A percentile compares a stretch with the other conserved stretches of the same genome.
Evolutionary conservation across 1,140 invertebrate genomes (phyloP).

Genomic region (Protaetia brevitarsis): DNA sequence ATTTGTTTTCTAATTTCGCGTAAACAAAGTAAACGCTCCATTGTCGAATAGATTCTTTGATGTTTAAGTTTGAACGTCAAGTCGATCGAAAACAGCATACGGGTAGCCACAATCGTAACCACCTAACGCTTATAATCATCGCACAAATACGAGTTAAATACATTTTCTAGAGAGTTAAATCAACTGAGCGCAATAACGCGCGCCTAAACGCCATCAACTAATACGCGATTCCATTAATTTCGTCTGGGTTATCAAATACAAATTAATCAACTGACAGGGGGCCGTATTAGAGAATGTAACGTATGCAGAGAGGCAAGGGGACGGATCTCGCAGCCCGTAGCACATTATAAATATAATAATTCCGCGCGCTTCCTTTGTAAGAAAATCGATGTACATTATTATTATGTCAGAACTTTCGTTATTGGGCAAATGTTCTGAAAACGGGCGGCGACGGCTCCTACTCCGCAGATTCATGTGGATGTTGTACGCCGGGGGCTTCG

Average conservation of each 20-base stretch:
- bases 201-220: neutral
- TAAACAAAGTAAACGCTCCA: too few relatives aligned
- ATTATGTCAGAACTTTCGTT: conserved; percentile 12
- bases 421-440: conserved; percentile 22
- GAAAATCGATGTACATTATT: conserved; percentile 16
- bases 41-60: too few relatives aligned
- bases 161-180: neutral
- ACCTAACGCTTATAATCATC: neutral
- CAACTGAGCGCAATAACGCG: neutral
- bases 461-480: conserved; percentile 7
- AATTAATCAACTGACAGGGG: conserved; percentile 7
- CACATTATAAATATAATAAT: conserved; percentile 17
- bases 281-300: neutral
- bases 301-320: neutral
- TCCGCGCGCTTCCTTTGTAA: conserved; percentile 5
- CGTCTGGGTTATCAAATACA: conserved; percentile 7
- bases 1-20: too few relatives aligned
- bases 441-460: conserved; percentile 21
- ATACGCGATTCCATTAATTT: conserved; percentile 10
- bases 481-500: conserved; percentile 29
- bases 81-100: too few relatives aligned
- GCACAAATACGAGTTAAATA: neutral
- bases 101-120: too few relatives aligned
- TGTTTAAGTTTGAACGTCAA: too few relatives aligned
- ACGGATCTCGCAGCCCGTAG: neutral